phyloP scores from a whole-genome alignment of 2,797 vertebrate species.

The Taeniopygia guttata region DNA sequence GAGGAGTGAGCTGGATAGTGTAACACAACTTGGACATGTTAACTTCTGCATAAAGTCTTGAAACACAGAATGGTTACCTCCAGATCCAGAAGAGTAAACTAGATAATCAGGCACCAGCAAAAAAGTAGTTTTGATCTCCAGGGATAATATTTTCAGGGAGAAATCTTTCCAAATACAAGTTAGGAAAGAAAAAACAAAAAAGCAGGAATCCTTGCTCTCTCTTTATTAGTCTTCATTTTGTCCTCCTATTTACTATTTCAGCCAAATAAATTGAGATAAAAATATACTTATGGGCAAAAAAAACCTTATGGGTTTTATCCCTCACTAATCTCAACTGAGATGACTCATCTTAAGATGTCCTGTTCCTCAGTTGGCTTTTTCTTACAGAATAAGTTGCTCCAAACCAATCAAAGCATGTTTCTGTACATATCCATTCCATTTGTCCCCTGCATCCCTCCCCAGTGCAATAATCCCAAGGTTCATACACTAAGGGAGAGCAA shows the following conservation, averaged over 20 bases:
- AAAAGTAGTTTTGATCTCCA: background rate
- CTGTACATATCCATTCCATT: background rate
- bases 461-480: background rate
- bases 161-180: background rate
- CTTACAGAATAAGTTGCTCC: background rate
- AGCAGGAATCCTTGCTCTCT: background rate
- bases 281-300: background rate
- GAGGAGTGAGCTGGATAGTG: fast-evolving
- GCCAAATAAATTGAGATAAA: background rate
- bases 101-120: background rate
- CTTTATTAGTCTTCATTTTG: background rate
- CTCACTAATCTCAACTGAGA: background rate
- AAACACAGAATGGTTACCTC: background rate
- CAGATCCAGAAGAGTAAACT: background rate
- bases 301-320: background rate
- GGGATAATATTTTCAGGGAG: background rate
- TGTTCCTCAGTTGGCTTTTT: background rate
- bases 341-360: background rate
- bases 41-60: background rate
- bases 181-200: background rate
- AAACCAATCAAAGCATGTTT: background rate
- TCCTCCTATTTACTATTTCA: background rate
- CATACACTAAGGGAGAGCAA: background rate
- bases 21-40: background rate
- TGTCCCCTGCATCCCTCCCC: background rate